Conservation (phyloP, 1,140 invertebrate genomes). For the Cydia amplana region DNA sequence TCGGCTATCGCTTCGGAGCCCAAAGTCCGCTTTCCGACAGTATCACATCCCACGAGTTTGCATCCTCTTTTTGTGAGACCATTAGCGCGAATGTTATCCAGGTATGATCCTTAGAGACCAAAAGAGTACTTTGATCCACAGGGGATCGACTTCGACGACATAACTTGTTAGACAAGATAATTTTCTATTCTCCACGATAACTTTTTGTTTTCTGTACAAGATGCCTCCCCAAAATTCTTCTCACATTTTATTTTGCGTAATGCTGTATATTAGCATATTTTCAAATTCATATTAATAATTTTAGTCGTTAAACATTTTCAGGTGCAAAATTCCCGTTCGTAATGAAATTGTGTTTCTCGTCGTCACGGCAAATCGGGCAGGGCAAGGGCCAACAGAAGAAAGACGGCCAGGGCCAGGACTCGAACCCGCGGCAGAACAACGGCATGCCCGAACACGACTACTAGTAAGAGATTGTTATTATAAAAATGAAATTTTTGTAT, state of each 20-base stretch:
- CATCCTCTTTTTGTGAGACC: no score
- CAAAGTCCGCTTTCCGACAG: no score
- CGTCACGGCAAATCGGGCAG: conserved; percentile 87
- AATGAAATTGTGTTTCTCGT: conserved; percentile 97
- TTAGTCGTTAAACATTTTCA: conserved; percentile 73
- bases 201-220: no score
- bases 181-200: no score
- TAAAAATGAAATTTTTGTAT: not conserved
- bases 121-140: no score
- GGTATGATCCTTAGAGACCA: no score
- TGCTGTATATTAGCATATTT: no score
- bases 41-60: no score
- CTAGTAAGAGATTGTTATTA: conserved; percentile 62
- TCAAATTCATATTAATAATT: not conserved
- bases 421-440: conserved; percentile 60
- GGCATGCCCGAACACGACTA: conserved; percentile 66
- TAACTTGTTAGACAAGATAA: no score
- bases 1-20: no score
- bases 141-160: no score
- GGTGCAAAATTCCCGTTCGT: conserved; percentile 98
- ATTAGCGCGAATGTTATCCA: no score
- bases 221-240: not conserved
- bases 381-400: conserved; percentile 54
- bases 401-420: conserved; percentile 40
- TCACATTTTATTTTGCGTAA: not conserved